phyloP scores from a whole-genome alignment of 2,888 invertebrate genomes.

The Autographa pulchrina region DNA sequence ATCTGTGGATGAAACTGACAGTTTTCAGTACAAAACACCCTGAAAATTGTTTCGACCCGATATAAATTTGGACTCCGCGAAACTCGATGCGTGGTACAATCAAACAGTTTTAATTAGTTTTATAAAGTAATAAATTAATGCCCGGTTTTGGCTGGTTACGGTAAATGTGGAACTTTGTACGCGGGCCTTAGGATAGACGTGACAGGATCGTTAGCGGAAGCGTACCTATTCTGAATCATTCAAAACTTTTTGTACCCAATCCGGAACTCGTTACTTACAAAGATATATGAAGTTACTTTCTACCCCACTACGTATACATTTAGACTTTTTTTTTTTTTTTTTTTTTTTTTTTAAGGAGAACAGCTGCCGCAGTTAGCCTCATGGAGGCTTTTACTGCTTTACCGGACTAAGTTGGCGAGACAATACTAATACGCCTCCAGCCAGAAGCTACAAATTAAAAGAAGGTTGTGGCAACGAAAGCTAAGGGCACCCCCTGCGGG shows the following conservation, averaged over 20 bases:
- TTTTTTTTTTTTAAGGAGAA: too few species aligned
- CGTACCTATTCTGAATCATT: neutral
- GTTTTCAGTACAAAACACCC: constrained; percentile 50
- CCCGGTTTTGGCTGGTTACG: constrained; percentile 7
- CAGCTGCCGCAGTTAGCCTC: too few species aligned
- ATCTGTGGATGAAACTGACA: constrained; percentile 53
- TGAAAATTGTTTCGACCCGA: constrained; percentile 59
- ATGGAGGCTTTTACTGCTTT: too few species aligned
- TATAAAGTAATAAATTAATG: constrained; percentile 35
- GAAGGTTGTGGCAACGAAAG: too few species aligned
- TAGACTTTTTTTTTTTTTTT: too few species aligned
- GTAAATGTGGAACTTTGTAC: neutral
- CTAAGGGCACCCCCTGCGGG: too few species aligned
- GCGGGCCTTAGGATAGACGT: neutral
- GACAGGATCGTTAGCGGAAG: neutral
- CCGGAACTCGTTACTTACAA: neutral
- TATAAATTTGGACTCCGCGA: constrained; percentile 46
- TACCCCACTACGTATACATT: neutral
- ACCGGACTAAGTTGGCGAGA: too few species aligned
- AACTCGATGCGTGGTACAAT: constrained; percentile 42
- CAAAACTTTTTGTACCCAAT: neutral
- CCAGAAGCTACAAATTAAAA: too few species aligned
- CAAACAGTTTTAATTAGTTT: constrained; percentile 53
- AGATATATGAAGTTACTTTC: neutral
- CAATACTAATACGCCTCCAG: too few species aligned